Evolutionary conservation across 2,113 vertebrate genomes (phyloP), one percentile per base, ranked within the genome.

Genomic region (Holacanthus passer): DNA sequence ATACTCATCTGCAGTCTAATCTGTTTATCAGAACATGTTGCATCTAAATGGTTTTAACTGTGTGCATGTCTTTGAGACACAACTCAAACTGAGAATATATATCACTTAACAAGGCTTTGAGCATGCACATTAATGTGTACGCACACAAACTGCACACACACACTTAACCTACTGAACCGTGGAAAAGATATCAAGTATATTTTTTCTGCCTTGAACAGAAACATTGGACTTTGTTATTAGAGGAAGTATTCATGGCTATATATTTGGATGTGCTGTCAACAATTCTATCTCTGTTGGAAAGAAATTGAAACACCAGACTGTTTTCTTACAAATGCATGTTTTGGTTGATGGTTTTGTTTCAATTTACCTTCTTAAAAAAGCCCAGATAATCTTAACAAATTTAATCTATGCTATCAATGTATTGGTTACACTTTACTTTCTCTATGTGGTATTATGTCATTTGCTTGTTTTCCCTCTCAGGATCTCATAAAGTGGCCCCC

Each of bases 1-100:
- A 90, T 82, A 84, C 88, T 91, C 86, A 91, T 92, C 68, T 91
- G 82, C 87, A 78, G 69, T 93, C 75, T 85, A 88, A 94, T 94
- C 81, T 90, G 73, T 92, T 94, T 93, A 88, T 91, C 82, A 76
- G 73, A 86, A 85, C 73, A 75, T 85, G 86, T 83, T 87, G 85
- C 90, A 89, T 91, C 76, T 88, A 87, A 91, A 91, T 90, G 88
- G 37, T 47, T 91, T 87, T 79, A 75, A 82, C 87, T 86, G 76
- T 88, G 82, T 82, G 91, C 67, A 69, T 71, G 74, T 87, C 74
- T 75, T 59, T 64, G 53, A 82, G 82, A 89, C 76, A 72, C 86
- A 75, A 32, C 17, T 35, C 77, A 70, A 56, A 84, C 39, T 84
- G 86, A 87, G 76, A 87, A 85, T 85, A 73, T 82, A 27, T 80